Percentiles rank a stretch among this genome's conserved stretches.
These are phyloP conservation scores for Lutra lutra DNA, from an alignment of 2,797 vertebrate species.

Conservation along the genomic window DNA sequence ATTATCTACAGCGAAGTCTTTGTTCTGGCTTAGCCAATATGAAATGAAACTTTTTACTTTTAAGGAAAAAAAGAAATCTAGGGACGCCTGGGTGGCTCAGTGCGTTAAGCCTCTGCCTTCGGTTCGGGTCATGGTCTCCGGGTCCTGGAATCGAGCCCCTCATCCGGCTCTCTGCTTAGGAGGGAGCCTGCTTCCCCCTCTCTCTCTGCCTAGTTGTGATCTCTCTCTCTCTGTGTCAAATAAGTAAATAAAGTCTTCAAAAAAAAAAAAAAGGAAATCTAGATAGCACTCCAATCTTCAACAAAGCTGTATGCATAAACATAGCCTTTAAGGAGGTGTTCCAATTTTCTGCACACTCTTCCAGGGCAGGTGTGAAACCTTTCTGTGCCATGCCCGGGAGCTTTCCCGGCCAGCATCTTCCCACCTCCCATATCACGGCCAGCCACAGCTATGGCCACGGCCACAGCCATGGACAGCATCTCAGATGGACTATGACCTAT, in stretches of 20 bases:
- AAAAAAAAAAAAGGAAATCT: neutral
- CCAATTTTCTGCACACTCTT: neutral
- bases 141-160: too few relatives aligned
- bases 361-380: neutral
- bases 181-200: too few relatives aligned
- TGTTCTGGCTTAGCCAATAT: neutral
- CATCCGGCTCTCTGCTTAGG: too few relatives aligned
- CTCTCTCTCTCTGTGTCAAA: too few relatives aligned
- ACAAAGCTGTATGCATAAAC: slow-evolving; percentile 2
- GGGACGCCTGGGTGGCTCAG: neutral
- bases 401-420: neutral
- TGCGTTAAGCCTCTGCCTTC: too few relatives aligned
- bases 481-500: neutral
- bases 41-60: neutral
- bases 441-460: neutral
- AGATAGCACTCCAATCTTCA: neutral
- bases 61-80: neutral
- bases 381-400: neutral
- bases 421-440: neutral
- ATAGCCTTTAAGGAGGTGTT: neutral
- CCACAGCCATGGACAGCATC: neutral
- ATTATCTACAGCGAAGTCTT: neutral
- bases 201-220: too few relatives aligned
- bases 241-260: too few relatives aligned
- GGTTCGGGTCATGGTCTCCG: too few relatives aligned